Evolutionary conservation across 2,113 vertebrate species (phyloP).

Genomic region (Pungitius pungitius): DNA sequence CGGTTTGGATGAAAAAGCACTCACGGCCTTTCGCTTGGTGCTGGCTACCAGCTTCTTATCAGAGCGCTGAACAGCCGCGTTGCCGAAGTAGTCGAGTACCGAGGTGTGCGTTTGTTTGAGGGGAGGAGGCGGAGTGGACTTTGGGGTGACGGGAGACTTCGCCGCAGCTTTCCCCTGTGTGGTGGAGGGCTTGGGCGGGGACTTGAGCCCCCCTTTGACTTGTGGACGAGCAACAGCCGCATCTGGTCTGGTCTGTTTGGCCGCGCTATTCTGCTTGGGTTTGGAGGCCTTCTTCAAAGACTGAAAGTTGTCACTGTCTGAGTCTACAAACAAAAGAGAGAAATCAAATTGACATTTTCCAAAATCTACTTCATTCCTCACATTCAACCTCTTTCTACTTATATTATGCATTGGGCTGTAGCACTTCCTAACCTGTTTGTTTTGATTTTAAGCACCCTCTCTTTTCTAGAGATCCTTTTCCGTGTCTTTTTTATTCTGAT

Average conservation of each 20-base stretch:
- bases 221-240: background rate
- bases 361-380: background rate
- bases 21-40: conserved; percentile 89
- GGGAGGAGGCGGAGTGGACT: conserved; percentile 72
- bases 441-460: background rate
- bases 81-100: conserved; percentile 90
- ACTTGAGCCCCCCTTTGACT: conserved; percentile 41
- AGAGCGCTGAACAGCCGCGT: conserved; percentile 83
- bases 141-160: conserved; percentile 75
- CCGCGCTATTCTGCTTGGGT: conserved; percentile 80
- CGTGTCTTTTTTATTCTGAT: background rate
- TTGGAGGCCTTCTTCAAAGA: conserved; percentile 80
- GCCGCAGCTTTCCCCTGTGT: conserved; percentile 54
- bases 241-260: conserved; percentile 40
- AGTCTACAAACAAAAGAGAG: conserved; percentile 80
- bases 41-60: conserved; percentile 93
- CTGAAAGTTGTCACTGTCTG: conserved; percentile 87
- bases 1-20: conserved; percentile 45
- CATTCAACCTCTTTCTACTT: background rate
- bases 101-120: conserved; percentile 87
- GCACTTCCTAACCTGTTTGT: background rate
- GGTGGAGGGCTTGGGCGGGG: conserved; percentile 49
- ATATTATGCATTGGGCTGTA: background rate
- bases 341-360: background rate
- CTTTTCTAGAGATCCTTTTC: background rate